A percentile compares a stretch with the other conserved stretches of the same genome.
These are phyloP conservation scores for Pycnonotus jocosus DNA, from an alignment of 2,113 vertebrate genomes.

Conservation along the genomic window DNA sequence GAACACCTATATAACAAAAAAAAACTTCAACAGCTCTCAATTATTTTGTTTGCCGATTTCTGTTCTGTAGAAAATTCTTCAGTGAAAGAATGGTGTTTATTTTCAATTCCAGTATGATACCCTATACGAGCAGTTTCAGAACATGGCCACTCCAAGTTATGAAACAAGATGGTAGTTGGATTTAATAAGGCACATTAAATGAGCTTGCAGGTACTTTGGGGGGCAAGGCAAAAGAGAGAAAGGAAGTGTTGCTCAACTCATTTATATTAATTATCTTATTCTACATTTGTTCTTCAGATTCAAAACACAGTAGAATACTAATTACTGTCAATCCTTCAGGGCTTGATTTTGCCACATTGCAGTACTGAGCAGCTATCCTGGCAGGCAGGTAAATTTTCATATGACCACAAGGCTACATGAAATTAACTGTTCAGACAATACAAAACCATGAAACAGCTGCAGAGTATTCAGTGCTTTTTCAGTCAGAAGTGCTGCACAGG, in stretches of 20 bases:
- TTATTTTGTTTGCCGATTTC: background rate
- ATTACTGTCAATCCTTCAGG: background rate
- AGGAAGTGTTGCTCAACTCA: background rate
- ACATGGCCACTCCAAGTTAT: background rate
- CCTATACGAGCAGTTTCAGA: background rate
- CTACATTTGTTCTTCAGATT: background rate
- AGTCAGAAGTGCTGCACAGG: fast-evolving
- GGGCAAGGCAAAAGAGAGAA: background rate
- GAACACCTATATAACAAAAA: background rate
- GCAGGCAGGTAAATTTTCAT: background rate
- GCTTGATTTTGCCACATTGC: background rate
- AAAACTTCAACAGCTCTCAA: background rate
- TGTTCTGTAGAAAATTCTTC: background rate
- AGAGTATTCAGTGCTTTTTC: background rate
- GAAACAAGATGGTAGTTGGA: background rate
- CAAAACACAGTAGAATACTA: background rate
- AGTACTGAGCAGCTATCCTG: background rate
- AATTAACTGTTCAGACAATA: background rate
- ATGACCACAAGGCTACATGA: background rate
- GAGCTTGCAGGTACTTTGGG: background rate
- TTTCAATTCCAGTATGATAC: background rate
- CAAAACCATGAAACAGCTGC: background rate
- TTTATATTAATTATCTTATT: background rate
- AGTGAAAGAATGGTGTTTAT: background rate
- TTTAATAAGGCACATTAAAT: background rate